Conservation (phyloP, 2,113 vertebrate genomes). For the Procavia capensis region DNA sequence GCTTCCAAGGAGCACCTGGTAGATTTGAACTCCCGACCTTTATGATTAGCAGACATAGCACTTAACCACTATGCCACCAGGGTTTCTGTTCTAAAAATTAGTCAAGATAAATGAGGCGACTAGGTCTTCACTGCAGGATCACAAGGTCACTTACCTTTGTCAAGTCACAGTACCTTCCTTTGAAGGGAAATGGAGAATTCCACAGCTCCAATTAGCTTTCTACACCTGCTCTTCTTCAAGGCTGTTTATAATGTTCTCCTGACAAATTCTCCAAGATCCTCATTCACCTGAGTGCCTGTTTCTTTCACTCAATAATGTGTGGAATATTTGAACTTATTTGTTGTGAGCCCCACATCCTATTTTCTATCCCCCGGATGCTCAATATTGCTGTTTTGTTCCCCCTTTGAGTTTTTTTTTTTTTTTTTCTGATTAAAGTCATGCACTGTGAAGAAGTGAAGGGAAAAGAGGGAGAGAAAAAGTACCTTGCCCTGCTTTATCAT, state of each 20-base stretch:
- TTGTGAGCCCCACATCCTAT: background rate
- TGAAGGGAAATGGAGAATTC: background rate
- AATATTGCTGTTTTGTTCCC: background rate
- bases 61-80: too few species aligned
- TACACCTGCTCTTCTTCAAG: background rate
- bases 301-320: background rate
- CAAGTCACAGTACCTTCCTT: background rate
- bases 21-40: too few species aligned
- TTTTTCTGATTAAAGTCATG: background rate
- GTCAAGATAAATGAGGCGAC: slow-evolving; percentile 24
- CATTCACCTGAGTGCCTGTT: background rate
- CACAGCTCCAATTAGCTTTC: background rate
- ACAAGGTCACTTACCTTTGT: background rate
- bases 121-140: background rate
- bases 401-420: background rate
- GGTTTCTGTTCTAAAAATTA: background rate
- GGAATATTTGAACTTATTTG: background rate
- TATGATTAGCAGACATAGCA: too few species aligned
- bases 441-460: background rate
- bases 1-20: too few species aligned
- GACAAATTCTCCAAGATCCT: background rate
- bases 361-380: background rate
- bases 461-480: background rate
- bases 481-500: background rate
- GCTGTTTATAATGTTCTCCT: background rate